A percentile compares a stretch with the other conserved stretches of the same genome.
Evolutionary conservation across 2,888 invertebrate genomes (phyloP).

Genomic region (Eledone cirrhosa): DNA sequence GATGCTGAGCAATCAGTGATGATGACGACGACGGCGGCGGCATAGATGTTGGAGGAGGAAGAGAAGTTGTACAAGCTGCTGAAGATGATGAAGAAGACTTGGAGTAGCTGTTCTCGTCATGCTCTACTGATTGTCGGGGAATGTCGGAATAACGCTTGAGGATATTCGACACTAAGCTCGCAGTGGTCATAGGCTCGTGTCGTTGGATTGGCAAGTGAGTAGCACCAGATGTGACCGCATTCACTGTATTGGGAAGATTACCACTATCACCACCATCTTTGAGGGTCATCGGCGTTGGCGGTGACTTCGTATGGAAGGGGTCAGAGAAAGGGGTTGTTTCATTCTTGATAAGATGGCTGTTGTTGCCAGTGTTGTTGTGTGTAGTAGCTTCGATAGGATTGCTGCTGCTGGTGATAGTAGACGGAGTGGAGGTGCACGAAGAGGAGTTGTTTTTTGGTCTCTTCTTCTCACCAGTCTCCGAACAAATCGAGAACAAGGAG

Average conservation of each 20-base stretch:
- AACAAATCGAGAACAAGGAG: constrained; percentile 50
- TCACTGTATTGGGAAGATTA: not conserved
- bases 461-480: constrained; percentile 52
- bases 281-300: too few relatives aligned
- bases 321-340: constrained; percentile 11
- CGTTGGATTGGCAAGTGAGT: constrained; percentile 24
- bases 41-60: not conserved
- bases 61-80: too few relatives aligned
- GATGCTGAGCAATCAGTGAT: constrained; percentile 17
- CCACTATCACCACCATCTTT: constrained; percentile 14
- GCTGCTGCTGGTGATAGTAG: not conserved
- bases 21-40: constrained; percentile 3
- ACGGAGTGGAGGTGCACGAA: constrained; percentile 12
- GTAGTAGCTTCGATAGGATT: not conserved
- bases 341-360: constrained; percentile 7
- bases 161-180: constrained; percentile 18
- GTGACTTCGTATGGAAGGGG: constrained; percentile 6
- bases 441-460: constrained; percentile 25
- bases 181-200: constrained; percentile 22
- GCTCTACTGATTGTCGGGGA: constrained; percentile 17
- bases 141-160: constrained; percentile 21
- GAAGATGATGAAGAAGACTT: constrained; percentile 24
- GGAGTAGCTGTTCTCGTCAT: constrained; percentile 21
- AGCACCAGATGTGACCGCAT: constrained; percentile 16
- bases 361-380: not conserved